phyloP scores from a whole-genome alignment of 2,797 vertebrate species.

The Pipistrellus nathusii region DNA sequence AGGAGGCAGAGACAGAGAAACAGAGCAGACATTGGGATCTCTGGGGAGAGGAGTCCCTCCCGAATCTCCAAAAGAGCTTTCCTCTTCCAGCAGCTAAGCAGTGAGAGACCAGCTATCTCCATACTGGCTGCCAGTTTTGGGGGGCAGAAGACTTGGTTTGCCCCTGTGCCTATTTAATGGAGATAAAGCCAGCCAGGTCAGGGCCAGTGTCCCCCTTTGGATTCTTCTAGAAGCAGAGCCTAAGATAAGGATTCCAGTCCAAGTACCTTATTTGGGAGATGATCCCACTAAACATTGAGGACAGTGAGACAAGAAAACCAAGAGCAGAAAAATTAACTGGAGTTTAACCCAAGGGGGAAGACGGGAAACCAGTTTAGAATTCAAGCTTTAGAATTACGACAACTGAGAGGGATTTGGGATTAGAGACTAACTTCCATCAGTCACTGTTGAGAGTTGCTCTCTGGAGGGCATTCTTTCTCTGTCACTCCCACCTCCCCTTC shows the following conservation, averaged over 20 bases:
- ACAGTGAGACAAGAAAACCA: background rate
- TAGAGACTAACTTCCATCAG: background rate
- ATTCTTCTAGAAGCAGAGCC: background rate
- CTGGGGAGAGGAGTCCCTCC: background rate
- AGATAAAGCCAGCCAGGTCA: background rate
- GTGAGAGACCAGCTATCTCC: background rate
- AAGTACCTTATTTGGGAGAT: background rate
- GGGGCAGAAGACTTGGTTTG: background rate
- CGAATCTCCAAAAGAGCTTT: background rate
- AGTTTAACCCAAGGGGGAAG: background rate
- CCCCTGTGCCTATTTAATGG: background rate
- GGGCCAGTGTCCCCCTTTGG: background rate
- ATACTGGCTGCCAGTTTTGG: background rate
- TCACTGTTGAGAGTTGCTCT: background rate
- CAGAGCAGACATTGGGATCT: background rate
- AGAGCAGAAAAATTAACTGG: background rate
- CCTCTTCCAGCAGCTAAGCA: background rate
- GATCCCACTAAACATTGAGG: background rate
- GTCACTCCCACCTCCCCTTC: background rate
- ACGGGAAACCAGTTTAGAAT: background rate
- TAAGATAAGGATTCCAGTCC: background rate
- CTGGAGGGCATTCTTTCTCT: background rate
- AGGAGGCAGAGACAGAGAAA: background rate
- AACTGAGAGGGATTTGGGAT: background rate
- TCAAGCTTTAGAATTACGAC: background rate